phyloP scores from a whole-genome alignment of 2,797 vertebrate genomes.

The Spizella passerina region DNA sequence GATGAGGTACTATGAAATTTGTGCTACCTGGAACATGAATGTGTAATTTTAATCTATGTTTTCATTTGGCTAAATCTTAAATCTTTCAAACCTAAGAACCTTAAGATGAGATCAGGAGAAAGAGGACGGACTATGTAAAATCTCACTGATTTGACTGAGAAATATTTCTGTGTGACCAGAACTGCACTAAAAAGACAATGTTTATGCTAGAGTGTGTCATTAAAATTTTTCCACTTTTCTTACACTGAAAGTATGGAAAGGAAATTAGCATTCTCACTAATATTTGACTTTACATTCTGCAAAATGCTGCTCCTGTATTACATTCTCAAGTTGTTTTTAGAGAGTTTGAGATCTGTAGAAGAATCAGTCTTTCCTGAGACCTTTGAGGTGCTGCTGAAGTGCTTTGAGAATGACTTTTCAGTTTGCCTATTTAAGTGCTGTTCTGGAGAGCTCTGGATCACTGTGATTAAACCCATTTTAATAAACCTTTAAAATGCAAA shows the following conservation, averaged over 20 bases:
- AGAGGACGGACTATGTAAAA: neutral
- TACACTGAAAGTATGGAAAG: neutral
- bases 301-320: neutral
- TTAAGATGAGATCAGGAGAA: neutral
- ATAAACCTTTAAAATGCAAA: neutral
- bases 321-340: neutral
- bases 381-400: neutral
- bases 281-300: accelerated
- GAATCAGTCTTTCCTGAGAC: neutral
- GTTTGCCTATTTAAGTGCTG: neutral
- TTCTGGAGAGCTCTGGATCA: neutral
- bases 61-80: neutral
- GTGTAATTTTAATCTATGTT: neutral
- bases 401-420: neutral
- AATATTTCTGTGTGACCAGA: neutral
- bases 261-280: neutral
- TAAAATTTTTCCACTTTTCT: neutral
- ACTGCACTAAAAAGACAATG: neutral
- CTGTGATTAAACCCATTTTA: neutral
- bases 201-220: neutral
- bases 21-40: neutral
- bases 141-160: neutral
- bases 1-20: neutral
- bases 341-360: neutral
- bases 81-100: neutral